Percentiles rank a stretch among this genome's conserved stretches.
These are phyloP conservation scores for Caenorhabditis uteleia DNA, from an alignment of 2,888 invertebrate species.

Conservation along the genomic window DNA sequence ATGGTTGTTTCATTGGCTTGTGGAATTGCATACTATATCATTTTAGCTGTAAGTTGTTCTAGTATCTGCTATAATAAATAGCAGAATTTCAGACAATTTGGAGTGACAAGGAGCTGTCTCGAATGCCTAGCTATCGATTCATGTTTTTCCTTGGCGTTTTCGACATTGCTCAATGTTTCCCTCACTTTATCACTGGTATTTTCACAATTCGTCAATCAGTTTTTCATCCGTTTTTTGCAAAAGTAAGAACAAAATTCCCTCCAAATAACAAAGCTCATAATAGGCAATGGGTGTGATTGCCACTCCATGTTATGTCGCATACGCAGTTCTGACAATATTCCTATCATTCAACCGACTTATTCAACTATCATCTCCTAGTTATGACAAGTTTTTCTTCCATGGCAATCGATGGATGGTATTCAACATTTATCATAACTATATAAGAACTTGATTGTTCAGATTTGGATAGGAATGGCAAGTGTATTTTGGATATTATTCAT, in stretches of 20 bases:
- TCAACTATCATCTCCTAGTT: conserved; percentile 41
- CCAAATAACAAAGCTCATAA: neutral
- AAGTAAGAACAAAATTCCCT: conserved; percentile 25
- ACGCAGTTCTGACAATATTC: conserved; percentile 58
- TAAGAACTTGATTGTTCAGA: conserved; percentile 26
- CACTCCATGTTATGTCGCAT: conserved; percentile 59
- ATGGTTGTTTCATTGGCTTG: conserved; percentile 39
- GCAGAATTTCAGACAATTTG: conserved; percentile 46
- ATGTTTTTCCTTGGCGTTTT: conserved; percentile 58
- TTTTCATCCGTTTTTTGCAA: conserved; percentile 44
- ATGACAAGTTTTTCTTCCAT: conserved; percentile 47
- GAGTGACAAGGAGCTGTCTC: conserved; percentile 52
- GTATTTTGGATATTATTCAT: conserved; percentile 41
- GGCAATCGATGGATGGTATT: conserved; percentile 27
- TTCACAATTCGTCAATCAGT: conserved; percentile 54
- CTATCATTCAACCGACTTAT: conserved; percentile 55
- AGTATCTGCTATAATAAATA: neutral
- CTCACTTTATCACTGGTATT: conserved; percentile 58
- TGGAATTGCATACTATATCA: conserved; percentile 44
- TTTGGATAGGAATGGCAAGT: conserved; percentile 45
- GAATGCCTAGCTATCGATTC: conserved; percentile 57
- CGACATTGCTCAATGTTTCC: conserved; percentile 56
- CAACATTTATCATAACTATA: no score
- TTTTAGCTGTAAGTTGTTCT: conserved; percentile 23
- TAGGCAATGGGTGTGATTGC: conserved; percentile 56